phyloP scores from a whole-genome alignment of 2,888 invertebrate genomes.

The Drosophila mettleri region DNA sequence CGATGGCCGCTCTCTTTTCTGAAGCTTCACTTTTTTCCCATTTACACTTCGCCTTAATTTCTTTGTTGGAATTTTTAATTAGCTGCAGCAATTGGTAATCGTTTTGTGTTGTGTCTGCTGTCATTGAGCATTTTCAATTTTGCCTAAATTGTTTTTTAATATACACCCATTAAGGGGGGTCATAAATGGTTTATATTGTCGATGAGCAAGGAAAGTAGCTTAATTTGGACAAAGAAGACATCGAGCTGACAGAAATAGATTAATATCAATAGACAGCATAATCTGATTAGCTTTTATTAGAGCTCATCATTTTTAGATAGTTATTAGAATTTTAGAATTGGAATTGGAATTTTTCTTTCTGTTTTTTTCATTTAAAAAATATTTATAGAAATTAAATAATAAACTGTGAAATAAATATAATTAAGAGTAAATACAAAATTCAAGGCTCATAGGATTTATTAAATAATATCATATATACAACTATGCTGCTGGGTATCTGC shows the following conservation, averaged over 20 bases:
- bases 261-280: background rate
- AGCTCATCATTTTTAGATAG: no score
- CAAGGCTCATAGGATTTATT: no score
- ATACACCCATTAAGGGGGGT: background rate
- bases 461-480: no score
- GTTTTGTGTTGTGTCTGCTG: constrained; percentile 31
- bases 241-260: background rate
- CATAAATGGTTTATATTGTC: background rate
- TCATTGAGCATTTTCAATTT: constrained; percentile 41
- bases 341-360: no score
- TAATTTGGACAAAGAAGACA: background rate
- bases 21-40: background rate
- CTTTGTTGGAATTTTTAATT: constrained; percentile 60
- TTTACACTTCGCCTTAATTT: constrained; percentile 5
- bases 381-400: no score
- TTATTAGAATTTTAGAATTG: no score
- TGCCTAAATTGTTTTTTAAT: constrained; percentile 25
- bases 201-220: background rate
- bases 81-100: constrained; percentile 62
- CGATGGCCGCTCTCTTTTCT: constrained; percentile 38
- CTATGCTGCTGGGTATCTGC: constrained; percentile 6
- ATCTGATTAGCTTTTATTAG: background rate
- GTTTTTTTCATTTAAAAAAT: no score
- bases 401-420: no score
- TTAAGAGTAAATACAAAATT: no score